These are phyloP conservation scores for Stratiolaelaps scimitus DNA, from an alignment of 1,140 invertebrate genomes.

Conservation along the genomic window DNA sequence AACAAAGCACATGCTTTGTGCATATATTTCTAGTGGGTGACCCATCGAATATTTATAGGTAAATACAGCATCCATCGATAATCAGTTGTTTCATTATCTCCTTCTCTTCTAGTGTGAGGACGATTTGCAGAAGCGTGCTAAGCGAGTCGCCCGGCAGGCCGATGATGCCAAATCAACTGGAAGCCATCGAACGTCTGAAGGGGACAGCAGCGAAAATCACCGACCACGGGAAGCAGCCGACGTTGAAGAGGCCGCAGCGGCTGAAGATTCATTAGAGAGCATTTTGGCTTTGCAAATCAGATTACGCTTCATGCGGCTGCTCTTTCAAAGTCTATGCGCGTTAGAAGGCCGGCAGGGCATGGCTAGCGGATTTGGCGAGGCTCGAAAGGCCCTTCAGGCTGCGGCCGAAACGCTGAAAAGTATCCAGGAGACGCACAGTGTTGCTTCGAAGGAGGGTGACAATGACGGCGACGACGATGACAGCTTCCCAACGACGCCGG, in stretches of 20 bases:
- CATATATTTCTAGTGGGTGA: no score
- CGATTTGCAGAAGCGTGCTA: conserved; percentile 36
- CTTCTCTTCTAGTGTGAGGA: conserved; percentile 10
- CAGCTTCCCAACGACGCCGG: conserved; percentile 20
- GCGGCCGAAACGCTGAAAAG: conserved; percentile 7
- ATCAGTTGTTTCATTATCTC: no score
- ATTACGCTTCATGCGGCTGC: conserved; percentile 68
- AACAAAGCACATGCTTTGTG: no score
- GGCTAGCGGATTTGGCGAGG: not conserved
- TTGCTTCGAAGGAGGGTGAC: not conserved
- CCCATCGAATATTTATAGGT: no score
- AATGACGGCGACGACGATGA: conserved; percentile 28
- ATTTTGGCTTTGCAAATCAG: conserved; percentile 57
- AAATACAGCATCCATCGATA: no score
- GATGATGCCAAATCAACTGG: conserved; percentile 4
- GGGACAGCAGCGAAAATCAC: not conserved
- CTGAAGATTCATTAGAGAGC: conserved; percentile 39
- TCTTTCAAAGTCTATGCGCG: conserved; percentile 57
- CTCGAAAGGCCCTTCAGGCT: not conserved
- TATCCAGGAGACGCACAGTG: not conserved
- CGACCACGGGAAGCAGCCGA: no score
- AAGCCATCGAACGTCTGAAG: conserved; percentile 18
- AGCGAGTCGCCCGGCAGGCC: conserved; percentile 21
- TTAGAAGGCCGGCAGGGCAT: conserved; percentile 17
- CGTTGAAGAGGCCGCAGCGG: no score